Base-by-base conservation (phyloP, 2,888 invertebrate species). In the Portevinia maculata region DNA sequence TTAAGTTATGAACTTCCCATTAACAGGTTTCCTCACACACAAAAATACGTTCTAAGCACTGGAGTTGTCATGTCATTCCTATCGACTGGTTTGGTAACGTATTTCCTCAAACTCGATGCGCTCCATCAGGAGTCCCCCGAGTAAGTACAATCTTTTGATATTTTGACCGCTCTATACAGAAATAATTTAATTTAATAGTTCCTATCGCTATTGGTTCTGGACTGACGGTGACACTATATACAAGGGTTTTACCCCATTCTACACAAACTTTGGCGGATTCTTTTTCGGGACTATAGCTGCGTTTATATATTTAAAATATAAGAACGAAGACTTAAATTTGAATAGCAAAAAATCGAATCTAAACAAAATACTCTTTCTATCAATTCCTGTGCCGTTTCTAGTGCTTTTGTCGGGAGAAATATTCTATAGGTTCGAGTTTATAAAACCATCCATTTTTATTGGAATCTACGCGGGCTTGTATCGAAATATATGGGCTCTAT, bases 391-490 rank as follows among this genome's bases (percentile, higher is more conserved):
- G 0, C 8, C 87, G 7, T 53, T 81, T 8, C 67, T 85, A 3
- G 55, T 89, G 1, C 79, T 89, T 1, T 84, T 87, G 30, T 86
- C 88, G 0, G 89, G 88, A 1, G 84, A 76, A 7, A 85, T 87
- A 6, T 86, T 91, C 46, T 90, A 91, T 37, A 86, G 85, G 19
- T 85, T 89, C 6, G 87, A 89, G 17, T 89, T 88, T 69, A 76
- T 83, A 13, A 88, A 87, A 44, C 89, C 90, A 0, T 88, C 89
- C 0, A 69, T 91, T 37, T 89, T 88, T 87, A 86, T 90, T n/a
- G 90, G 90, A 0, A 30, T 91, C 0, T 92, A 91, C 85, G 90
- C 90, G 59, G 89, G 89, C 0, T 52, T 90, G 0, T 89, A 89
- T 59, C 90, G 89, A 79, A 90, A 90, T 84, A 24, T 90, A 2